Conservation (phyloP, 30 jellyfish, hydroid and myxozoan species). For the Phacellophora camtschatica region DNA sequence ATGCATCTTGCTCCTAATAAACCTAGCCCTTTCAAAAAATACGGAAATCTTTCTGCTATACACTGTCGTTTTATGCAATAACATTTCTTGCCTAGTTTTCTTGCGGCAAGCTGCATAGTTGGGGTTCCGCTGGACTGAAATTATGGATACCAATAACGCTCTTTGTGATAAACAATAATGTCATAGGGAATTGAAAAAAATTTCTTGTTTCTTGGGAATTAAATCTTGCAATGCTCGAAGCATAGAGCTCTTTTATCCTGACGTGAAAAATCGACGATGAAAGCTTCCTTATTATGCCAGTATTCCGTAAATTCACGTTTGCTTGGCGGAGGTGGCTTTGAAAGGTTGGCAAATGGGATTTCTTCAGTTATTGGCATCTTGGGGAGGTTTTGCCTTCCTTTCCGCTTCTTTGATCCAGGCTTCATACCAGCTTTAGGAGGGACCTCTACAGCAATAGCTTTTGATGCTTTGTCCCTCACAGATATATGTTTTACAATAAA, state of each 20-base stretch:
- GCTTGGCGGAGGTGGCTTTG: neutral
- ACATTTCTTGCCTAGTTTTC: neutral
- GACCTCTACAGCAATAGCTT: neutral
- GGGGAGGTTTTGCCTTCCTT: neutral
- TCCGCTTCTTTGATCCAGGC: conserved; percentile 4
- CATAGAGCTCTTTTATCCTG: neutral
- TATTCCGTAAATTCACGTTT: neutral
- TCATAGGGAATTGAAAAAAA: neutral
- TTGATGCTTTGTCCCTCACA: neutral
- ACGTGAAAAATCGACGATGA: neutral
- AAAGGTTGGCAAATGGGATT: neutral
- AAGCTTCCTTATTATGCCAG: neutral
- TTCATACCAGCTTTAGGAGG: conserved; percentile 2
- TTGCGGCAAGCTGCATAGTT: neutral
- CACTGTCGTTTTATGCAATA: neutral
- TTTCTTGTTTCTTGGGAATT: neutral
- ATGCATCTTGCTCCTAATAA: too few relatives aligned
- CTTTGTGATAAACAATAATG: neutral
- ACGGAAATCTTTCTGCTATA: neutral
- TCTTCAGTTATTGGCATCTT: neutral
- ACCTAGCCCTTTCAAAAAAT: conserved; percentile 1
- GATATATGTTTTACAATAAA: neutral
- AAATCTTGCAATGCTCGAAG: neutral
- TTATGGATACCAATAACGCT: conserved; percentile 4
- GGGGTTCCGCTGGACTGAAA: neutral